Percentiles rank a stretch among this genome's conserved stretches.
phyloP scores from a whole-genome alignment of 2,113 vertebrate species.

The Equus quagga region DNA sequence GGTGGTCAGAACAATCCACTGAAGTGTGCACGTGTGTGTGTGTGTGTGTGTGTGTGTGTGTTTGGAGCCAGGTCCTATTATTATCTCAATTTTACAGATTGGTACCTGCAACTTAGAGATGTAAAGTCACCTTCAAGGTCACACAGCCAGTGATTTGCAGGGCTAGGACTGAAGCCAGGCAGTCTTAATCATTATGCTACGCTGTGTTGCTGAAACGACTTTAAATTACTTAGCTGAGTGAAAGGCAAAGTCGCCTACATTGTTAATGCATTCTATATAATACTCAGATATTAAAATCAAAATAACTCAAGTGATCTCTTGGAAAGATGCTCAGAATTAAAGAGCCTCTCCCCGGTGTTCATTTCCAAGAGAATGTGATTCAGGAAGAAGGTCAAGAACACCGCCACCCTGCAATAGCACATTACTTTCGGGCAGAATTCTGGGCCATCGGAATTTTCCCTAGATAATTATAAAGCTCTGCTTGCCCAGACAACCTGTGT shows the following conservation, averaged over 20 bases:
- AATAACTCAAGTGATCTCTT: conserved; percentile 31
- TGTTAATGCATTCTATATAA: not conserved
- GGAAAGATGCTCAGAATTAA: not conserved
- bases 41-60: not conserved
- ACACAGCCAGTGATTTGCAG: conserved; percentile 33
- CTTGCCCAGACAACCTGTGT: conserved; percentile 4
- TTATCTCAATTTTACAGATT: conserved; percentile 59
- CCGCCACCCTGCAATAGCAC: not conserved
- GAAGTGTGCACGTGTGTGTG: not conserved
- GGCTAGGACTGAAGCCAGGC: not conserved
- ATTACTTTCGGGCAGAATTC: not conserved
- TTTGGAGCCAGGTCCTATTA: not conserved
- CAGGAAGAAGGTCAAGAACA: not conserved
- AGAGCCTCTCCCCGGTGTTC: not conserved
- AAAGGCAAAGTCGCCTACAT: not conserved
- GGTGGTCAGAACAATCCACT: not conserved
- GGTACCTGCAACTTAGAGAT: conserved; percentile 27
- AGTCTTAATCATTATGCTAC: conserved; percentile 14
- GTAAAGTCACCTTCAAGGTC: conserved; percentile 24
- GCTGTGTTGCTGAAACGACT: conserved; percentile 15
- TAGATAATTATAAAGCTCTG: conserved; percentile 54
- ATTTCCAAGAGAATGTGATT: not conserved
- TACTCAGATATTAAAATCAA: not conserved
- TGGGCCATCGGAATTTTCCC: not conserved
- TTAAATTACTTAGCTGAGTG: conserved; percentile 48